These are phyloP conservation scores for Sicus ferrugineus DNA, from an alignment of 2,888 invertebrate genomes.

Conservation along the genomic window DNA sequence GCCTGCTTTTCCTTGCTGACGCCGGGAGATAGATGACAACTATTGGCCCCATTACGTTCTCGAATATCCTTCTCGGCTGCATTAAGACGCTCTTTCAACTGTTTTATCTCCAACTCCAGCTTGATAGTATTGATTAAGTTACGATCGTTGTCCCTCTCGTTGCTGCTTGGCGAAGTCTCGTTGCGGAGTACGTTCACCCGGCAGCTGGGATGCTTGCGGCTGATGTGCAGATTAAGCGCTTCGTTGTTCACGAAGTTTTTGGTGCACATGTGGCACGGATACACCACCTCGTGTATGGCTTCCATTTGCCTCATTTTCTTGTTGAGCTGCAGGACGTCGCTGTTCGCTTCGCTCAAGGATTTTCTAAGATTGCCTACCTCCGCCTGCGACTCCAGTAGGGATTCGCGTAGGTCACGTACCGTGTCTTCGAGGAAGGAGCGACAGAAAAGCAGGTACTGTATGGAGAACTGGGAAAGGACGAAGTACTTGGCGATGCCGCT, in stretches of 20 bases:
- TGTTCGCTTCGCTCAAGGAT: conserved; percentile 52
- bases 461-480: conserved; percentile 57
- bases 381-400: conserved; percentile 49
- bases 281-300: conserved; percentile 59
- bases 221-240: conserved; percentile 59
- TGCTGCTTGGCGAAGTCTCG: conserved; percentile 32
- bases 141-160: conserved; percentile 56
- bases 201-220: conserved; percentile 51
- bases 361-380: conserved; percentile 54
- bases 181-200: neutral
- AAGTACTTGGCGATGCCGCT: conserved; percentile 63
- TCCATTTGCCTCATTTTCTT: conserved; percentile 60
- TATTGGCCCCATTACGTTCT: conserved; percentile 43
- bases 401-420: conserved; percentile 52
- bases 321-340: conserved; percentile 58
- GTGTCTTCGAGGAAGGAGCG: conserved; percentile 61
- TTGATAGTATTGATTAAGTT: conserved; percentile 70
- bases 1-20: conserved; percentile 19
- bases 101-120: conserved; percentile 72
- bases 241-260: conserved; percentile 64
- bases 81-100: conserved; percentile 71
- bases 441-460: conserved; percentile 62
- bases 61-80: conserved; percentile 68
- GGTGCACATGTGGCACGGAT: conserved; percentile 61
- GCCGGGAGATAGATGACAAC: conserved; percentile 30